Evolutionary conservation across 2,797 vertebrate species (phyloP), one percentile per base, ranked within the genome.

Genomic region (Etheostoma perlongum): DNA sequence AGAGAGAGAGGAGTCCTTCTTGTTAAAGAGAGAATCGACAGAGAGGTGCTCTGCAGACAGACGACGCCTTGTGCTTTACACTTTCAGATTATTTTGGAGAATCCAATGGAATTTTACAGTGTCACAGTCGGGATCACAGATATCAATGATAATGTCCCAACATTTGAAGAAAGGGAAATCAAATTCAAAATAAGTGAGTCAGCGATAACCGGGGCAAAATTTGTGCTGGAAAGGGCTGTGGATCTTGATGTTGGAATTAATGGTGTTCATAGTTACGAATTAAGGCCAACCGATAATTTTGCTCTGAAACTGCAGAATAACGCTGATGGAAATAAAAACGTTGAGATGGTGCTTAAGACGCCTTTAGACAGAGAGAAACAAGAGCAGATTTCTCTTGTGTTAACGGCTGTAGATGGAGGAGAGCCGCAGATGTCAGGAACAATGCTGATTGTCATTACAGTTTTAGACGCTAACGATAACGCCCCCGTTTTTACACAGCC

Each of bases 1-100:
- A 87, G 92, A 80, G 82, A 85, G 63, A 95, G 86, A 15, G 95
- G 95, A 18, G 84, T 93, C 78, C 88, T 96, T 86, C 89, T 95
- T 16, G 91, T 96, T 62, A 94, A 88, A 51, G 95, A 96, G 51
- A 91, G 90, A 62, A 91, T 96, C 76, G 95, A 96, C 59, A 89
- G 96, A 65, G 96, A 94, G 70, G 70, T 85, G 70, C 81, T 94
- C 4, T 95, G 93, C 62, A 84, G 94, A 0, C 72, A 94, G 0
- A 83, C 91, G 15, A 71, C 79, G 48, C 82, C 83, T 19, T 95
- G 93, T 58, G 72, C 91, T 71, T 59, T 93, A 49, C 90, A 83
- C 27, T 83, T 70, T 23, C 67, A 85, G 52, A 75, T 86, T 0
- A 90, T 94, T 13, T 67, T 93, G 25, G 93, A 94, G 63, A 91